A percentile compares a stretch with the other conserved stretches of the same genome.
These are phyloP conservation scores for Cephus pygmeus DNA, from an alignment of 2,888 invertebrate species.

Conservation along the genomic window DNA sequence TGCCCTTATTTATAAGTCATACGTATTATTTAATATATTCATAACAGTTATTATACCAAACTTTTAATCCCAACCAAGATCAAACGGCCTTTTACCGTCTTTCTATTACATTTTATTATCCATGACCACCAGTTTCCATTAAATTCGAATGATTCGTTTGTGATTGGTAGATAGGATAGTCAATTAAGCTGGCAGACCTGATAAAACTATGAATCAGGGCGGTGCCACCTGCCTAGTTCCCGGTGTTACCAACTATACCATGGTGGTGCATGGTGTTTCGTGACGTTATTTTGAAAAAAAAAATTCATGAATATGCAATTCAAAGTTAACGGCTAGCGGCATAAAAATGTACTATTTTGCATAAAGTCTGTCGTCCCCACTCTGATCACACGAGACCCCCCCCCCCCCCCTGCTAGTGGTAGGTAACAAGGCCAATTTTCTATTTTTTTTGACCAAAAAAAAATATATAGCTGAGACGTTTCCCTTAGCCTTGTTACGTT, in stretches of 20 bases:
- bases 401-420: too few species aligned
- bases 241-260: background rate
- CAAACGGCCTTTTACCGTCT: too few species aligned
- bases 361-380: background rate
- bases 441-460: too few species aligned
- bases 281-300: conserved; percentile 9
- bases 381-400: too few species aligned
- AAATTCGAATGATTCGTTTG: too few species aligned
- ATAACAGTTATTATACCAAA: background rate
- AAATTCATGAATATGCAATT: conserved; percentile 24
- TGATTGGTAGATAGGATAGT: too few species aligned
- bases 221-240: conserved; percentile 16
- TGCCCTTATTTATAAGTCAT: background rate
- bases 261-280: conserved; percentile 2
- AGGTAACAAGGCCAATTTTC: too few species aligned
- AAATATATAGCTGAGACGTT: too few species aligned
- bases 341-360: conserved; percentile 13
- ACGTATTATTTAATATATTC: background rate
- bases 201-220: conserved; percentile 18
- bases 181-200: background rate
- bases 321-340: conserved; percentile 18
- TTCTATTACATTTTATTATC: too few species aligned
- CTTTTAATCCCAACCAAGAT: too few species aligned
- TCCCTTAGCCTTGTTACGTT: too few species aligned
- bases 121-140: too few species aligned